Percentiles rank a stretch among this genome's conserved stretches.
Evolutionary conservation across 2,888 invertebrate genomes (phyloP).

Genomic region (Tinea semifulvella): DNA sequence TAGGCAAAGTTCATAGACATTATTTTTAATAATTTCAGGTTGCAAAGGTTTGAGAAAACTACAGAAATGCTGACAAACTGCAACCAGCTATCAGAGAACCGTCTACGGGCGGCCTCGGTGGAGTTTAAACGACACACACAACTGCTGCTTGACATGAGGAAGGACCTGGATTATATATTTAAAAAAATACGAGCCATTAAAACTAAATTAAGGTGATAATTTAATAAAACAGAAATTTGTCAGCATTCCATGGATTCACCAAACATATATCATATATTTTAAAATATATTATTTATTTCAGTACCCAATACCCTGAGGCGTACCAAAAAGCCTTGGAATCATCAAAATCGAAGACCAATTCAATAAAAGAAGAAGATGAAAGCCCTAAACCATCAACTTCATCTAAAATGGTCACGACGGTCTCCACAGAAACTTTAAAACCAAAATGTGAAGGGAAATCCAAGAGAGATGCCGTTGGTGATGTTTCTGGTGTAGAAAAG

Average conservation of each 20-base stretch:
- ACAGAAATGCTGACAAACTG: conserved; percentile 99
- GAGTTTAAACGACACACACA: conserved; percentile 94
- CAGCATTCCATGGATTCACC: not conserved
- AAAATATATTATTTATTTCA: conserved; percentile 27
- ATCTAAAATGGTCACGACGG: conserved; percentile 56
- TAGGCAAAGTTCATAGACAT: no score
- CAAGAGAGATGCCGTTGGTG: conserved; percentile 28
- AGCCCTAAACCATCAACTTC: conserved; percentile 20
- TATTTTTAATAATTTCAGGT: conserved; percentile 67
- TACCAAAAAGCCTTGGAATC: conserved; percentile 70
- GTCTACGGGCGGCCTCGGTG: conserved; percentile 83
- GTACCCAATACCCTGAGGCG: conserved; percentile 72
- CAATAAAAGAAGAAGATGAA: conserved; percentile 45
- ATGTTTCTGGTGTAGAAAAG: conserved; percentile 37
- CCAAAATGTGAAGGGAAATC: conserved; percentile 35
- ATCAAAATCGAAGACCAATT: conserved; percentile 46
- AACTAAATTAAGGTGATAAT: conserved; percentile 72
- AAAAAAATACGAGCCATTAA: conserved; percentile 88
- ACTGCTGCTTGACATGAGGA: conserved; percentile 88
- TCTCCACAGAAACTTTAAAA: conserved; percentile 55
- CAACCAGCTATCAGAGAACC: conserved; percentile 89
- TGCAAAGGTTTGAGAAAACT: conserved; percentile 97
- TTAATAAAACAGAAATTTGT: not conserved
- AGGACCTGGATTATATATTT: conserved; percentile 94
- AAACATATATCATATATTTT: not conserved